phyloP scores from a whole-genome alignment of 2,888 invertebrate genomes.

The Pomacea canaliculata region DNA sequence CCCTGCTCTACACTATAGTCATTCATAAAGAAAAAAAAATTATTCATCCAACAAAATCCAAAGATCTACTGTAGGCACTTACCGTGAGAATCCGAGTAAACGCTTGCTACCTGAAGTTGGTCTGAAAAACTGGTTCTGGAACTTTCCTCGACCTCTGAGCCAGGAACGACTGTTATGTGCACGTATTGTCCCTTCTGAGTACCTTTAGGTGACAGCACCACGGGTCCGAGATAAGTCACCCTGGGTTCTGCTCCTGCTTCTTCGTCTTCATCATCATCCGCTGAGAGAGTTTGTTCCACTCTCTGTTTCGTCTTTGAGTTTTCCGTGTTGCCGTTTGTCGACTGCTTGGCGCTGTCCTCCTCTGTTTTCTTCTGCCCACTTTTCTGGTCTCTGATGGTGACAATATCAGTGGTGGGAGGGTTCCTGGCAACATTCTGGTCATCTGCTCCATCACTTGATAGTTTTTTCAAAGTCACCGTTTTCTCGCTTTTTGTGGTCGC shows the following conservation, averaged over 20 bases:
- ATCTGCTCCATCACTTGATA: neutral
- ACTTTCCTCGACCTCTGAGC: constrained; percentile 1
- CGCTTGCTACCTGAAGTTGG: constrained; percentile 3
- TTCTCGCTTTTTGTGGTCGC: no score
- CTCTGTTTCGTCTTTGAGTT: no score
- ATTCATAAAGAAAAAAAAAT: no score
- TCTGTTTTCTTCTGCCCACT: neutral
- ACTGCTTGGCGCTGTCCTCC: no score
- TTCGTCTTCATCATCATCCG: neutral
- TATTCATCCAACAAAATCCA: neutral
- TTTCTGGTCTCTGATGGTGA: neutral
- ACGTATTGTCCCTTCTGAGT: constrained; percentile 8
- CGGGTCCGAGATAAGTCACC: constrained; percentile 20
- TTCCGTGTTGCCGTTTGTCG: no score
- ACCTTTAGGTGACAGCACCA: constrained; percentile 12
- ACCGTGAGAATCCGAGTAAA: neutral
- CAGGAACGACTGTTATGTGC: constrained; percentile 20
- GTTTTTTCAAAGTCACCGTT: no score
- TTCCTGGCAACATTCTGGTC: neutral
- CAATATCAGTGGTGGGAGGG: neutral
- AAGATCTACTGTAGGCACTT: constrained; percentile 2
- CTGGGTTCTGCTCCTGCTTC: constrained; percentile 1
- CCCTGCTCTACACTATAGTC: no score
- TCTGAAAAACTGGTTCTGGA: neutral
- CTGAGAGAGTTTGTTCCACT: no score